Percentiles rank a stretch among this genome's conserved stretches.
Evolutionary conservation across 2,113 vertebrate species (phyloP).

Genomic region (Eublepharis macularius): DNA sequence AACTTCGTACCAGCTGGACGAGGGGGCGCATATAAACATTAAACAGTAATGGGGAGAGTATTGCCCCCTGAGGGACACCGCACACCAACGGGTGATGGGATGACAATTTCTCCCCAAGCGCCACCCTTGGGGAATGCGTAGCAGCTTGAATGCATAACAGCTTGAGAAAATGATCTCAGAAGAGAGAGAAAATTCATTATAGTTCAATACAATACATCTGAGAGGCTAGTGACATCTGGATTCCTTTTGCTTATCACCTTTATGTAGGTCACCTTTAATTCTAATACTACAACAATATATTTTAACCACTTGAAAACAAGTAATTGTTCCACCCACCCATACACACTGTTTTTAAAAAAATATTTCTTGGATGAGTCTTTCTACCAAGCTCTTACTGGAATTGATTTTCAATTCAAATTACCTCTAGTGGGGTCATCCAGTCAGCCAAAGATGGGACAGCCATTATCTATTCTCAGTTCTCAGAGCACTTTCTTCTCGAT

Average conservation of each 20-base stretch:
- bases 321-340: background rate
- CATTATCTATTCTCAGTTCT: conserved; percentile 35
- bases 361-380: conserved; percentile 36
- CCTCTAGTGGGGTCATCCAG: conserved; percentile 18
- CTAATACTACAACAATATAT: background rate
- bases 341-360: background rate
- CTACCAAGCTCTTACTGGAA: conserved; percentile 58
- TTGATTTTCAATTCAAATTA: conserved; percentile 68
- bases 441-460: conserved; percentile 40
- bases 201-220: background rate
- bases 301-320: conserved; percentile 20
- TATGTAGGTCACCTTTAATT: background rate
- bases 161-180: background rate
- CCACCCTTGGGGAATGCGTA: no score
- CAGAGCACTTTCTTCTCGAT: conserved; percentile 45
- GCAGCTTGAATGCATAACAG: conserved; percentile 21
- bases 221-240: background rate
- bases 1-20: no score
- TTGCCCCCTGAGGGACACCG: no score
- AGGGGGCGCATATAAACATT: no score
- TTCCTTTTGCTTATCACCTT: background rate
- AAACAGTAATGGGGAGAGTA: no score
- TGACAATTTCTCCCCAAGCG: no score
- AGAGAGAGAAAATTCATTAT: background rate
- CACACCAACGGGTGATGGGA: no score